Evolutionary conservation across 1,140 invertebrate species (phyloP), one percentile per base, ranked within the genome.

Genomic region (Danaus plexippus): DNA sequence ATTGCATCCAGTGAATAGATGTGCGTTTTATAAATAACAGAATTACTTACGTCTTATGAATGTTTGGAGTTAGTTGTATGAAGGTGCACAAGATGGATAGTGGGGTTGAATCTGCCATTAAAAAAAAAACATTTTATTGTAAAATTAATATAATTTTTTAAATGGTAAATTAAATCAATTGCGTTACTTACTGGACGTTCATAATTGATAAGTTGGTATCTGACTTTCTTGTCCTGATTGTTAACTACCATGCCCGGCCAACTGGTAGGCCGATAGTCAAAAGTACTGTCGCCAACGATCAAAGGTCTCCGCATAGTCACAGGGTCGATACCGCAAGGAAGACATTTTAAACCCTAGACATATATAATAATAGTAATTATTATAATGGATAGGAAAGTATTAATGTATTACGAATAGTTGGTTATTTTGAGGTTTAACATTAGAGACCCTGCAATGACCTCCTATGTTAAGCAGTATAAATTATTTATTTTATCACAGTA

Each of bases 261-360:
- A 46, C 75, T 82, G 1, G 82, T 85, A 7, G 82, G 80, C 1
- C 82, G 68, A 59, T 82, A 82, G 61, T 85, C 82, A 55, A 85
- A 85, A 1, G 80, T 83, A 49, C 82, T 85, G 47, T 85, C 82
- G n/a, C 74, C 62, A 0, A 85, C 79, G n/a, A 85, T 83, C 5
- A 85, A 63, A 0, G 82, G 82, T 41, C 78, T 67, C 11, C 82
- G 71, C 1, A 82, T 54, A 0, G 82, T 82, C 11, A 80, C 75
- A 6, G 75, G 71, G 44, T 85, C 80, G 57, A 80, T 75, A 13
- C 82, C 82, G 43, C 75, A 79, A 9, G 80, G 80, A 0, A 82
- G 53, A 53, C 82, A 82, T 54, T 11, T 45, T 15, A 69, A 72
- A 15, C 79, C 77, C 81, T 84, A 43, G 1, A 58, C 7, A 7